phyloP scores from a whole-genome alignment of 2,888 invertebrate genomes.

The Congeria kusceri region DNA sequence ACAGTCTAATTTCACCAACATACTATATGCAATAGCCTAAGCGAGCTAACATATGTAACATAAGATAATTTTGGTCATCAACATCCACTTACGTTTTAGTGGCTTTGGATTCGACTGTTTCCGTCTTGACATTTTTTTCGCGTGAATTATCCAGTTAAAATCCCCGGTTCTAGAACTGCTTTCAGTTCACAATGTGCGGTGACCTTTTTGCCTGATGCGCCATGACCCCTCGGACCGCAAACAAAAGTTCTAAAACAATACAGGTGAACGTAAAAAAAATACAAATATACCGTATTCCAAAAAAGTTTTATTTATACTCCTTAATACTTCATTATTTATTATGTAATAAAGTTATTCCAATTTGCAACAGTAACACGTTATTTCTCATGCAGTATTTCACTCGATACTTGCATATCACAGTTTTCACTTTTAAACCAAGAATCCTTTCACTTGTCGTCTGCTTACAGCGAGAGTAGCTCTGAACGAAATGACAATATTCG shows the following conservation, averaged over 20 bases:
- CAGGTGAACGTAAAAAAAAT: neutral
- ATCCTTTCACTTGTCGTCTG: no score
- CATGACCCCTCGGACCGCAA: conserved; percentile 56
- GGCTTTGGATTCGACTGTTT: conserved; percentile 98
- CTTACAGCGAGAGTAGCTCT: no score
- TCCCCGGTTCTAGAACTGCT: conserved; percentile 61
- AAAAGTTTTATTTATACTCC: conserved; percentile 14
- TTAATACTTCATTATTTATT: neutral
- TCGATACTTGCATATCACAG: neutral
- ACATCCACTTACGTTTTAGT: conserved; percentile 93
- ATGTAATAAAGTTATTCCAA: neutral
- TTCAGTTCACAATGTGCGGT: conserved; percentile 72
- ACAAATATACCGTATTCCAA: neutral
- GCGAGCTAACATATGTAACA: neutral
- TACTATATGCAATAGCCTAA: no score
- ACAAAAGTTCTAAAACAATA: neutral
- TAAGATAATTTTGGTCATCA: neutral
- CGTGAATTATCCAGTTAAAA: conserved; percentile 57
- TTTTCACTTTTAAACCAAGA: no score
- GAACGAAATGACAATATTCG: no score
- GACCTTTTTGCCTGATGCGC: conserved; percentile 68
- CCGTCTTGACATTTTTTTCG: conserved; percentile 92
- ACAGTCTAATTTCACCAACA: no score
- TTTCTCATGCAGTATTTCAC: conserved; percentile 11
- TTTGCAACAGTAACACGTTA: neutral